Conservation (phyloP, 2,113 vertebrate species). For the Mohoua ochrocephala region DNA sequence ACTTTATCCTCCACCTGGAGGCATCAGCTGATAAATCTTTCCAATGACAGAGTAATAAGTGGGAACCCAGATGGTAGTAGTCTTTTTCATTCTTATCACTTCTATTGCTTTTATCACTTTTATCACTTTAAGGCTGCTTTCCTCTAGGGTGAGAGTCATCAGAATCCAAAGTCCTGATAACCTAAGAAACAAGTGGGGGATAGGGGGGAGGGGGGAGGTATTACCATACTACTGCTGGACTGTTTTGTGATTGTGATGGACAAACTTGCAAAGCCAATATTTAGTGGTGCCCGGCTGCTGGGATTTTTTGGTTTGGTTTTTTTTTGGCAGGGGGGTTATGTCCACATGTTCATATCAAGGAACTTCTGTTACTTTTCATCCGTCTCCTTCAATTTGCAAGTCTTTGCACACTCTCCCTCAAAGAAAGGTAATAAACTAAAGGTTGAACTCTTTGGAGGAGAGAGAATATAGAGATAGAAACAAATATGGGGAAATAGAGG, state of each 20-base stretch:
- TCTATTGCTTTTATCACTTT: neutral
- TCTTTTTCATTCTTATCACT: neutral
- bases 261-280: neutral
- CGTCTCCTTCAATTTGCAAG: neutral
- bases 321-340: too few species aligned
- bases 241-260: neutral
- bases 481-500: neutral
- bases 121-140: neutral
- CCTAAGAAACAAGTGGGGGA: neutral
- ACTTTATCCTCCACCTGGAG: neutral
- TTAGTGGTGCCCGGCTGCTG: neutral
- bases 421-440: neutral
- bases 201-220: accelerated
- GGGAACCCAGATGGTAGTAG: neutral
- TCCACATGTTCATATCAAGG: neutral
- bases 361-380: neutral
- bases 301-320: too few species aligned
- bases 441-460: neutral
- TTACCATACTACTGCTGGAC: neutral
- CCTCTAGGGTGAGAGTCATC: neutral
- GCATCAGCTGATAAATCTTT: neutral
- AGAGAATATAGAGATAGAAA: neutral
- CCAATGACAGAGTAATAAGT: neutral
- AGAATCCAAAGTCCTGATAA: neutral
- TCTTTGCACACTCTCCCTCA: neutral